phyloP scores from a whole-genome alignment of 1,140 invertebrate genomes.

The Protaetia brevitarsis region DNA sequence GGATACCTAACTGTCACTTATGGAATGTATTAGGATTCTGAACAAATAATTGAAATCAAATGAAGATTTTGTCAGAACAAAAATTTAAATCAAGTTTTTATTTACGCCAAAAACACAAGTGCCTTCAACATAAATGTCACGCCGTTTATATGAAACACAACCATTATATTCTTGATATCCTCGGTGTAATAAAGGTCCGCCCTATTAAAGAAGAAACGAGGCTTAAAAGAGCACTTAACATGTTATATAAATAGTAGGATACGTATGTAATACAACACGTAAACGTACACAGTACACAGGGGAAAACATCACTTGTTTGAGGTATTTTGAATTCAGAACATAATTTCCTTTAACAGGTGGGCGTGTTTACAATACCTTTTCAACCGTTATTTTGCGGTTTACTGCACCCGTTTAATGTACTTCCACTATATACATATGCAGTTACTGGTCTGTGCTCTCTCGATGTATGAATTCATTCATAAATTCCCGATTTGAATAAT shows the following conservation, averaged over 20 bases:
- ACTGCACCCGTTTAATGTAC: constrained; percentile 13
- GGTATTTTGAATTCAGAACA: neutral
- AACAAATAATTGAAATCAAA: too few relatives aligned
- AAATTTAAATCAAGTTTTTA: too few relatives aligned
- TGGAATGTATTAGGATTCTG: too few relatives aligned
- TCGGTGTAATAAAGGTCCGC: too few relatives aligned
- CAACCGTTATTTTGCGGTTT: constrained; percentile 14
- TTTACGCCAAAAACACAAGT: too few relatives aligned
- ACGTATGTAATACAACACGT: too few relatives aligned
- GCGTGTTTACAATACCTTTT: constrained; percentile 14
- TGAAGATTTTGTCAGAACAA: too few relatives aligned
- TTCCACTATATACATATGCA: too few relatives aligned
- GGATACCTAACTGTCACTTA: too few relatives aligned
- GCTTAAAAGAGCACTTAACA: neutral
- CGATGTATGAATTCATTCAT: neutral
- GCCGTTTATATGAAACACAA: too few relatives aligned
- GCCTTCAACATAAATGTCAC: too few relatives aligned
- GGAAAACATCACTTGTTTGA: constrained; percentile 2
- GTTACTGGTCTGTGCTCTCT: neutral
- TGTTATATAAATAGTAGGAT: neutral
- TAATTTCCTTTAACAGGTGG: constrained; percentile 16
- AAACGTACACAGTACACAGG: neutral
- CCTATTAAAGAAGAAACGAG: neutral
- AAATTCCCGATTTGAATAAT: constrained; percentile 13
- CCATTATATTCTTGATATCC: too few relatives aligned